These are phyloP conservation scores for Heliconius congener DNA, from an alignment of 1,140 invertebrate genomes.

Conservation along the genomic window DNA sequence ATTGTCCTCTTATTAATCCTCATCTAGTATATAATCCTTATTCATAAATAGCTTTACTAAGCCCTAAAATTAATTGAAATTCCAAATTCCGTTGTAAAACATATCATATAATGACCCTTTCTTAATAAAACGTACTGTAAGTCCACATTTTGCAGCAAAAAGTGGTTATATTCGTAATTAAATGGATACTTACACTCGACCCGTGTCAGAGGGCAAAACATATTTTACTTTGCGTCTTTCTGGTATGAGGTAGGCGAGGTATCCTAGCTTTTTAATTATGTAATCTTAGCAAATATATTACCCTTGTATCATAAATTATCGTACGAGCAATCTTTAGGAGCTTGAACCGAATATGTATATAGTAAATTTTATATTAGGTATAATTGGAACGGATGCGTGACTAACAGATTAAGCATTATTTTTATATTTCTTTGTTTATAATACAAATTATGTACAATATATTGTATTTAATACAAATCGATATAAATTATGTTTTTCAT, in stretches of 20 bases:
- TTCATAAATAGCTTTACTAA: constrained; percentile 1
- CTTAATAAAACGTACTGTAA: constrained; percentile 10
- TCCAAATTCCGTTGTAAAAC: constrained; percentile 5
- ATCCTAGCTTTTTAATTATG: constrained; percentile 6
- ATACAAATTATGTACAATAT: too few species aligned
- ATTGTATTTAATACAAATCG: too few species aligned
- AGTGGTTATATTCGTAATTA: constrained; percentile 26
- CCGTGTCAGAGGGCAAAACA: constrained; percentile 29
- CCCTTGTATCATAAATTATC: neutral
- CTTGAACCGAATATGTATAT: neutral
- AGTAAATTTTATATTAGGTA: neutral
- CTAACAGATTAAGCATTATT: too few species aligned
- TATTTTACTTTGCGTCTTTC: constrained; percentile 7
- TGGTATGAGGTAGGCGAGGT: constrained; percentile 7
- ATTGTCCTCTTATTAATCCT: neutral
- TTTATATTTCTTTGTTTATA: too few species aligned
- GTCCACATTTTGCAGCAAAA: constrained; percentile 30
- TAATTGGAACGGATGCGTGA: too few species aligned
- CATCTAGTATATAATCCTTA: neutral
- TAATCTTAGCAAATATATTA: constrained; percentile 6
- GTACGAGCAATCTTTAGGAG: neutral
- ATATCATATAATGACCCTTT: constrained; percentile 16
- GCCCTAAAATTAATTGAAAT: constrained; percentile 11
- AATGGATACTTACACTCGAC: constrained; percentile 26
- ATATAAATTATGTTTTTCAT: too few species aligned